A percentile compares a stretch with the other conserved stretches of the same genome.
Evolutionary conservation across 2,888 invertebrate species (phyloP).

Genomic region (Pachycephus smyrnensis): DNA sequence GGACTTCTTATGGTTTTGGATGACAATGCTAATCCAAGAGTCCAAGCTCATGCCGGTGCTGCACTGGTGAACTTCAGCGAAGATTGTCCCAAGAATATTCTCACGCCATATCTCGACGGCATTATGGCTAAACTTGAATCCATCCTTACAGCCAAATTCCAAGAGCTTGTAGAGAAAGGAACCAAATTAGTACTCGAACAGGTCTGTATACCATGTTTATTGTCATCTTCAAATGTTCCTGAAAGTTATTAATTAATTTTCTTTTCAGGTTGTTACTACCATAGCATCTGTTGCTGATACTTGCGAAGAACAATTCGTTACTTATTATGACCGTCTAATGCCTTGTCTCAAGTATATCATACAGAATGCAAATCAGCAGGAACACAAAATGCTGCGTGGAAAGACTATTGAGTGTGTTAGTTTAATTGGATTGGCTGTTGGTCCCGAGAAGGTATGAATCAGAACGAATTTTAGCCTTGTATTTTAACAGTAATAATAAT

Average conservation of each 20-base stretch:
- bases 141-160: constrained; percentile 92
- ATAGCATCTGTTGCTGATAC: constrained; percentile 99
- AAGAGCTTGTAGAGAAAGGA: constrained; percentile 93
- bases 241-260: neutral
- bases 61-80: constrained; percentile 99
- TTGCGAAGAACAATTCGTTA: constrained; percentile 94
- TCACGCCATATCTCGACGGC: constrained; percentile 89
- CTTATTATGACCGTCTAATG: constrained; percentile 91
- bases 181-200: constrained; percentile 98
- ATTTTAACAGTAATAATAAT: constrained; percentile 5
- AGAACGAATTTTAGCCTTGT: neutral
- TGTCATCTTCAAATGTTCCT: neutral
- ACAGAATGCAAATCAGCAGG: constrained; percentile 89
- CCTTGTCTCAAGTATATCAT: constrained; percentile 98
- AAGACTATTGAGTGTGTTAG: constrained; percentile 99
- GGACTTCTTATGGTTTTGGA: constrained; percentile 89
- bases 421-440: constrained; percentile 91
- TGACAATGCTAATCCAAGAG: constrained; percentile 92
- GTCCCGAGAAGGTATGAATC: constrained; percentile 73
- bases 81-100: constrained; percentile 95
- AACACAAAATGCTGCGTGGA: constrained; percentile 91
- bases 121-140: constrained; percentile 92
- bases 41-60: constrained; percentile 87
- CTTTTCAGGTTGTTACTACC: constrained; percentile 85
- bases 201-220: constrained; percentile 43